These are phyloP conservation scores for Meteorus colon DNA, from an alignment of 2,888 invertebrate genomes.

Conservation along the genomic window DNA sequence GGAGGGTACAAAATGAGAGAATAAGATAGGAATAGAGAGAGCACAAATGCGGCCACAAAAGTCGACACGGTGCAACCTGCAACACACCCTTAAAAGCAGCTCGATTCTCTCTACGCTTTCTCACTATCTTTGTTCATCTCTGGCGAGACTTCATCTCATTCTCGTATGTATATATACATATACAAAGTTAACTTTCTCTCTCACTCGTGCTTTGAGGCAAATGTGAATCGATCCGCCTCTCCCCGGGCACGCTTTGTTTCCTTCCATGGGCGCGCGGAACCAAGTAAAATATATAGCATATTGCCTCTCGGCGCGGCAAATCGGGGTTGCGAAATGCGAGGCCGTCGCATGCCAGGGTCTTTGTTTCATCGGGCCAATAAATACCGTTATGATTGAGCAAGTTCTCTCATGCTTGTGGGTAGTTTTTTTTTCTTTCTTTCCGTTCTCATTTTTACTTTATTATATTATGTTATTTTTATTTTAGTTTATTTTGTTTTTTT, in stretches of 20 bases:
- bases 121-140: slow-evolving; percentile 23
- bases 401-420: slow-evolving; percentile 19
- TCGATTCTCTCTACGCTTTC: slow-evolving; percentile 16
- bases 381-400: slow-evolving; percentile 47
- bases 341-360: slow-evolving; percentile 28
- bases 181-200: not conserved
- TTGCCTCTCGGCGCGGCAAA: slow-evolving; percentile 27
- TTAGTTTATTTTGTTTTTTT: slow-evolving; percentile 9
- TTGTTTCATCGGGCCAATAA: slow-evolving; percentile 43
- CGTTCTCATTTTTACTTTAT: slow-evolving; percentile 20
- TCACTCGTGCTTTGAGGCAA: not conserved
- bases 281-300: slow-evolving; percentile 28
- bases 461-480: slow-evolving; percentile 2
- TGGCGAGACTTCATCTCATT: slow-evolving; percentile 2
- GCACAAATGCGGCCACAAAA: slow-evolving; percentile 31
- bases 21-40: slow-evolving; percentile 1
- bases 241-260: slow-evolving; percentile 37
- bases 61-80: slow-evolving; percentile 23
- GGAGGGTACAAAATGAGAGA: not conserved
- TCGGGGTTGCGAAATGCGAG: slow-evolving; percentile 33
- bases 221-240: slow-evolving; percentile 39
- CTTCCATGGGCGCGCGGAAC: slow-evolving; percentile 16
- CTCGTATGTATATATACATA: not conserved
- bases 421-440: slow-evolving; percentile 13
- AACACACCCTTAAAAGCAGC: slow-evolving; percentile 1